These are phyloP conservation scores for Saccostrea glomerata DNA, from an alignment of 1,140 invertebrate species.

Conservation along the genomic window DNA sequence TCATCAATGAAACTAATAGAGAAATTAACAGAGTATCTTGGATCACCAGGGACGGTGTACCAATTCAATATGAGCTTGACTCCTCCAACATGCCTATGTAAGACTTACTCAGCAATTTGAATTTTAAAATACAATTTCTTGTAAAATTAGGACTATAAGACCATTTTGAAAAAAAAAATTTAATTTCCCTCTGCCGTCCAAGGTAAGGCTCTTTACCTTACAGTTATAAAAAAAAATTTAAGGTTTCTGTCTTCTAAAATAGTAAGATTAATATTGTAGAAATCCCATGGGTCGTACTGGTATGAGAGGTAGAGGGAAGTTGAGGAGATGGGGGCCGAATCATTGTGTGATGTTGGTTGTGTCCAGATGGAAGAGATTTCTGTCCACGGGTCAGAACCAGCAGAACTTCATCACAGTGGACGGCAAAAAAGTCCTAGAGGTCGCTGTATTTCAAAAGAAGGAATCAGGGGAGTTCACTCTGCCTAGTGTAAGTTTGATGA, in stretches of 20 bases:
- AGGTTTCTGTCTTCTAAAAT: too few relatives aligned
- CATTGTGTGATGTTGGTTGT: conserved; percentile 77
- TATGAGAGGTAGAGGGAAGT: conserved; percentile 76
- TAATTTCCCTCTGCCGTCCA: too few relatives aligned
- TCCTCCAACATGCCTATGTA: conserved; percentile 20
- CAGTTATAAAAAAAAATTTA: too few relatives aligned
- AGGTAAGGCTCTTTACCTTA: too few relatives aligned
- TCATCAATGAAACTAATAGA: not conserved
- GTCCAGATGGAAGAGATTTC: conserved; percentile 68
- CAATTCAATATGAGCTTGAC: conserved; percentile 1
- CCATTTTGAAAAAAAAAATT: too few relatives aligned
- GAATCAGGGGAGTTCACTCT: conserved; percentile 29
- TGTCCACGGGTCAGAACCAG: not conserved
- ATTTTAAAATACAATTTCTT: not conserved
- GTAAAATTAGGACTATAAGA: too few relatives aligned
- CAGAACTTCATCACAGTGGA: conserved; percentile 16
- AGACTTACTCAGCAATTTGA: not conserved
- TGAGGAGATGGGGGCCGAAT: conserved; percentile 80
- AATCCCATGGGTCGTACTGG: conserved; percentile 80
- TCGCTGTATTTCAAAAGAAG: not conserved
- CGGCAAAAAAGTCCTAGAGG: conserved; percentile 29
- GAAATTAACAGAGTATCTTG: conserved; percentile 7
- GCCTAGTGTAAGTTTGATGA: not conserved
- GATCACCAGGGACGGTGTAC: not conserved
- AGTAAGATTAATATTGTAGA: conserved; percentile 51